Evolutionary conservation across 2,113 vertebrate species (phyloP).

Genomic region (Gymnocephalus cernua): DNA sequence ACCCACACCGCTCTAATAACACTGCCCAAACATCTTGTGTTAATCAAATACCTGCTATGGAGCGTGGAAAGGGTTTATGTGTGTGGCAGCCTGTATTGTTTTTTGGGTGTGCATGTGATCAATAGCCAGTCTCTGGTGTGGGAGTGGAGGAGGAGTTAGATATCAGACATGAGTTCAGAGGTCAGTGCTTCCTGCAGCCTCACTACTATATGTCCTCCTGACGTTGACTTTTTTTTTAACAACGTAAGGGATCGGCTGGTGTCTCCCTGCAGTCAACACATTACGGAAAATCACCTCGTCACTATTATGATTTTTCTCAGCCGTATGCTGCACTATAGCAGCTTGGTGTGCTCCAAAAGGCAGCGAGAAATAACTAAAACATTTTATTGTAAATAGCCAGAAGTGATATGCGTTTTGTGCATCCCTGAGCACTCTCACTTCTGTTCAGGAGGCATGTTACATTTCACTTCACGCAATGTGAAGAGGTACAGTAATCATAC

Average conservation of each 20-base stretch:
- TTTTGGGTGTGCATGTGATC: constrained; percentile 43
- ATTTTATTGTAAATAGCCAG: neutral
- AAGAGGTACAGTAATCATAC: constrained; percentile 7
- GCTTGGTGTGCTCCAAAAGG: neutral
- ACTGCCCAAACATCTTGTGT: constrained; percentile 38
- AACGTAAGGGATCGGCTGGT: neutral
- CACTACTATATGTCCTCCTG: constrained; percentile 9
- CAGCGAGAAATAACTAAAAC: neutral
- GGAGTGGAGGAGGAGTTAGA: constrained; percentile 21
- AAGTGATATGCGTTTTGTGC: neutral
- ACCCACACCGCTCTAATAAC: constrained; percentile 50
- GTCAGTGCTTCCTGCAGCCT: constrained; percentile 55
- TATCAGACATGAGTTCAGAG: constrained; percentile 62
- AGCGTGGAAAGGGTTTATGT: constrained; percentile 24
- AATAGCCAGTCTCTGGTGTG: constrained; percentile 50
- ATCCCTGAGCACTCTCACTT: neutral
- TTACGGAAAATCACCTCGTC: neutral
- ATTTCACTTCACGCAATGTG: neutral
- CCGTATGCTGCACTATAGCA: neutral
- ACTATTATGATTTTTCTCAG: neutral
- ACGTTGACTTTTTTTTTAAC: neutral
- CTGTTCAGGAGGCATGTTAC: neutral
- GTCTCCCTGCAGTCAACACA: neutral
- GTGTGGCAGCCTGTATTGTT: neutral
- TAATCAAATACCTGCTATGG: constrained; percentile 71